These are phyloP conservation scores for Halcyon badia DNA, from an alignment of 2,797 vertebrate species.

Conservation along the genomic window DNA sequence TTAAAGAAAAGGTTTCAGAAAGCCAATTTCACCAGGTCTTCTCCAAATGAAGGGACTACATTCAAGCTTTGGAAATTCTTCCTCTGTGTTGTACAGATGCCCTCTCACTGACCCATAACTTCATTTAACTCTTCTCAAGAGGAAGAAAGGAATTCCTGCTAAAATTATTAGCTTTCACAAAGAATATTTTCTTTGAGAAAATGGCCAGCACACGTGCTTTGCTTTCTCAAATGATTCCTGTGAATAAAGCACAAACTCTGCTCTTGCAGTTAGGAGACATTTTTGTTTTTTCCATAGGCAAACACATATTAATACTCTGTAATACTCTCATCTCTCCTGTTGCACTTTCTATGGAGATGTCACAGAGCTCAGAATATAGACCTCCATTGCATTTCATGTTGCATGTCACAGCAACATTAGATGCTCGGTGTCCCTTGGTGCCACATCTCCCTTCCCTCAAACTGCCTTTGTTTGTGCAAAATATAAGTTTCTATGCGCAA, in stretches of 20 bases:
- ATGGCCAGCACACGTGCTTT: constrained; percentile 52
- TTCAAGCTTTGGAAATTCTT: constrained; percentile 18
- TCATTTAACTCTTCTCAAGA: constrained; percentile 61
- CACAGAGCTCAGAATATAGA: not conserved
- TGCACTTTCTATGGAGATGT: not conserved
- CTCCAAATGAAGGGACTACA: not conserved
- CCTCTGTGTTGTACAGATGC: constrained; percentile 1
- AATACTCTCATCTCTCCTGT: not conserved
- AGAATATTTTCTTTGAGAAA: constrained; percentile 49
- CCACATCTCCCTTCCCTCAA: not conserved
- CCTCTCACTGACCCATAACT: constrained; percentile 62
- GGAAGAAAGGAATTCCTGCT: constrained; percentile 63
- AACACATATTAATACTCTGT: not conserved
- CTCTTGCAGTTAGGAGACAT: not conserved
- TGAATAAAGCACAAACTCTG: not conserved
- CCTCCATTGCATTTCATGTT: not conserved
- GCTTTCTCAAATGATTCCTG: constrained; percentile 33
- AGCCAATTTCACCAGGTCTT: not conserved
- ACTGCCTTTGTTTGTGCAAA: not conserved
- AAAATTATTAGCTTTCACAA: constrained; percentile 52
- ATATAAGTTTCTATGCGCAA: rapidly evolving
- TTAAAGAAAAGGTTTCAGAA: not conserved
- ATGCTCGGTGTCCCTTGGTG: not conserved
- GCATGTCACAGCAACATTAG: not conserved
- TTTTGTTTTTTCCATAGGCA: not conserved